These are phyloP conservation scores for Grantiella picta DNA, from an alignment of 2,113 vertebrate genomes.

Conservation along the genomic window DNA sequence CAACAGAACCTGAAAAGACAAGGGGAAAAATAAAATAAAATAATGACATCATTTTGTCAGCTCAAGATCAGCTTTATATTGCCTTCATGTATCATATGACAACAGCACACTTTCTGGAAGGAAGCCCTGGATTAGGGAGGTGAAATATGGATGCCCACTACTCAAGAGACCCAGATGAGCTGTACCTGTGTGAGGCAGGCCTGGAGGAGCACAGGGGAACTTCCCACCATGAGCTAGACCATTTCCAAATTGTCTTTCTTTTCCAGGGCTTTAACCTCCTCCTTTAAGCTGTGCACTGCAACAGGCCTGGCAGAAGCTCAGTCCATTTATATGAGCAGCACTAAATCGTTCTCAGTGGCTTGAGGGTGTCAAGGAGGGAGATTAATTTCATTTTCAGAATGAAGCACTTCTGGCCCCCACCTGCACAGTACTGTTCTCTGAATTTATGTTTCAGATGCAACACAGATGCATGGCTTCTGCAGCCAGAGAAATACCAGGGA, in stretches of 20 bases:
- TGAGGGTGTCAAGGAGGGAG: not conserved
- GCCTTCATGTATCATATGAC: not conserved
- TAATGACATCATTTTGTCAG: not conserved
- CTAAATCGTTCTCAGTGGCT: not conserved
- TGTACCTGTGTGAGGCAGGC: rapidly evolving
- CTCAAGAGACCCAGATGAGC: not conserved
- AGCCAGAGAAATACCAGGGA: not conserved
- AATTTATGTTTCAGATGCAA: not conserved
- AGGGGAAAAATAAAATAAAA: not conserved
- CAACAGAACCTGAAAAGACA: constrained; percentile 59
- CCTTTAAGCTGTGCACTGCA: not conserved
- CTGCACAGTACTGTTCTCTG: not conserved
- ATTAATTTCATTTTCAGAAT: not conserved
- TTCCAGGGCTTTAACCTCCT: not conserved
- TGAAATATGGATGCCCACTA: not conserved
- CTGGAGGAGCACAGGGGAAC: not conserved
- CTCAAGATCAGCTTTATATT: not conserved
- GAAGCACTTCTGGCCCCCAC: not conserved
- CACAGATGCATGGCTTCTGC: not conserved
- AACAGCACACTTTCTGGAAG: not conserved
- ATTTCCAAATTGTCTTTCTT: not conserved
- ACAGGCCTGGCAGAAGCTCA: not conserved
- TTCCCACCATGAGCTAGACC: not conserved
- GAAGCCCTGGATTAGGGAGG: not conserved
- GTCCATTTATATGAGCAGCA: not conserved